These are phyloP conservation scores for Trematomus loennbergii DNA, from an alignment of 2,113 vertebrate species.

Conservation along the genomic window DNA sequence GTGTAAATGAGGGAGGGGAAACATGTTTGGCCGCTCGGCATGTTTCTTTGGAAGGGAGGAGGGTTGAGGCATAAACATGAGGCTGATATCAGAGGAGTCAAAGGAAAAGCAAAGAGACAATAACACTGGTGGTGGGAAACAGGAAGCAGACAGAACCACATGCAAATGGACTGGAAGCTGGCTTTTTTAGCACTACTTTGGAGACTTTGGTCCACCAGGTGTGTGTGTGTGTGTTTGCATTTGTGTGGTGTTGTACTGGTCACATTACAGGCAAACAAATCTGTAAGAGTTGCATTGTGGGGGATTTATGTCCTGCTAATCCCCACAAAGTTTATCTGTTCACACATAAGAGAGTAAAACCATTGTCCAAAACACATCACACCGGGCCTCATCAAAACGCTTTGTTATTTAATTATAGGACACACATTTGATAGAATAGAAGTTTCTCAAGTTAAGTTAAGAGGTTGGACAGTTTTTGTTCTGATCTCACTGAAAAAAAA, in stretches of 20 bases:
- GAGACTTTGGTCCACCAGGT: neutral
- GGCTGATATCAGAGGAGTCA: constrained; percentile 7
- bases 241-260: neutral
- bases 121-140: constrained; percentile 46
- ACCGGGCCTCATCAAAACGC: no score
- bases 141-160: constrained; percentile 41
- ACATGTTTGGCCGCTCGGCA: constrained; percentile 22
- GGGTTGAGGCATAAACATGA: neutral
- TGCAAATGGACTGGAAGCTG: constrained; percentile 38
- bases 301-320: neutral
- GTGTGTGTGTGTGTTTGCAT: neutral
- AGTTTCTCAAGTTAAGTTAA: no score
- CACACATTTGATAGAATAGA: no score
- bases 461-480: neutral
- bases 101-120: constrained; percentile 24
- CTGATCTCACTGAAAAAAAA: neutral
- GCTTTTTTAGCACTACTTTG: constrained; percentile 2
- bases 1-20: constrained; percentile 24
- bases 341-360: no score
- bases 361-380: no score
- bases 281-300: neutral
- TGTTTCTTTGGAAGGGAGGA: neutral
- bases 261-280: neutral
- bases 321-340: no score
- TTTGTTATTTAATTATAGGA: no score